These are phyloP conservation scores for Rhagoletis zephyria DNA, from an alignment of 1,140 invertebrate species.

Conservation along the genomic window DNA sequence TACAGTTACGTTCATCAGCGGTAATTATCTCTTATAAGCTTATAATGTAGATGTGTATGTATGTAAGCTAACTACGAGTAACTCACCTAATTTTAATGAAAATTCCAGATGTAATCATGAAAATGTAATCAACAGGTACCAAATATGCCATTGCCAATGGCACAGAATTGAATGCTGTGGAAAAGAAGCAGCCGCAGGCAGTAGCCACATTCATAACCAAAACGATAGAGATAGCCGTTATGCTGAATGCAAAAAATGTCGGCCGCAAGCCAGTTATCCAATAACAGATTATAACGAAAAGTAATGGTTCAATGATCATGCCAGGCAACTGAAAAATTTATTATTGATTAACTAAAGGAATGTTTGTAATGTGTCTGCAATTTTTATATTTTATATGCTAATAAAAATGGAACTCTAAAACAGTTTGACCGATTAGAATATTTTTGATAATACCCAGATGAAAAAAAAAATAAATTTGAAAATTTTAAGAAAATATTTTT, in stretches of 20 bases:
- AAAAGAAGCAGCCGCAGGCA: constrained; percentile 90
- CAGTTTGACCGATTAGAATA: too few relatives aligned
- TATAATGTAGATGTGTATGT: not conserved
- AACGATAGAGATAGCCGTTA: constrained; percentile 80
- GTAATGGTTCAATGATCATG: constrained; percentile 82
- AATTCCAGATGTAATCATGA: constrained; percentile 90
- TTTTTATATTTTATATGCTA: too few relatives aligned
- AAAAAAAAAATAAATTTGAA: too few relatives aligned
- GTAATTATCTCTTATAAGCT: too few relatives aligned
- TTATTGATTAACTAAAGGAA: not conserved
- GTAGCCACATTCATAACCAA: constrained; percentile 87
- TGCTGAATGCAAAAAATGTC: constrained; percentile 79
- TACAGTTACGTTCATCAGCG: not conserved
- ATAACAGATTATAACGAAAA: constrained; percentile 85
- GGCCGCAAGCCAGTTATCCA: constrained; percentile 83
- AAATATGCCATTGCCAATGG: constrained; percentile 86
- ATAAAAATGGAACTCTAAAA: too few relatives aligned
- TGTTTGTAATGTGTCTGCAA: too few relatives aligned
- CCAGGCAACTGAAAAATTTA: constrained; percentile 80
- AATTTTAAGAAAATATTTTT: too few relatives aligned
- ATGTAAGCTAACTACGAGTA: not conserved
- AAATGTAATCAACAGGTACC: constrained; percentile 88
- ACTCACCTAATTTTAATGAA: constrained; percentile 86
- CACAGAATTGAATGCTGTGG: constrained; percentile 85
- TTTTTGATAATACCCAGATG: too few relatives aligned